Percentiles rank a stretch among this genome's conserved stretches.
phyloP scores from a whole-genome alignment of 2,113 vertebrate species.

The Brachyhypopomus occidentalis region DNA sequence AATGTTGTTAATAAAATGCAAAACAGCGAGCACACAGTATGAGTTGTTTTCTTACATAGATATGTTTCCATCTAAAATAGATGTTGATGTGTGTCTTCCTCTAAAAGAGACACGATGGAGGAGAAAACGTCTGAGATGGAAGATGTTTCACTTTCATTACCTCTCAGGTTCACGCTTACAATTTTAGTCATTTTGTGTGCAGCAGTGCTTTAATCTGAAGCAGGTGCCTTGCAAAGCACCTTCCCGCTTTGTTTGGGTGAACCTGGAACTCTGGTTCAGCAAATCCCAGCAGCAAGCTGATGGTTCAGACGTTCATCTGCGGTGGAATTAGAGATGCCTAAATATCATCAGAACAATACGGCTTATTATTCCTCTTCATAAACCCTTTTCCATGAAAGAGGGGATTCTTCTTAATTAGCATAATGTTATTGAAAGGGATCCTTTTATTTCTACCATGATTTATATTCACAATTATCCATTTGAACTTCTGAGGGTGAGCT shows the following conservation, averaged over 20 bases:
- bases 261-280: conserved; percentile 29
- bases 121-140: background rate
- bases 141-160: conserved; percentile 17
- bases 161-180: background rate
- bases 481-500: conserved; percentile 37
- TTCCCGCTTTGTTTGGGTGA: conserved; percentile 51
- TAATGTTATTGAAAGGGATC: conserved; percentile 42
- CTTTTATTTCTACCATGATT: conserved; percentile 33
- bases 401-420: conserved; percentile 43
- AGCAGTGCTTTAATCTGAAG: conserved; percentile 50
- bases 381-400: conserved; percentile 29
- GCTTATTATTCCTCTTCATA: conserved; percentile 47
- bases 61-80: background rate
- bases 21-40: background rate
- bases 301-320: conserved; percentile 30
- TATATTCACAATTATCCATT: conserved; percentile 42
- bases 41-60: background rate
- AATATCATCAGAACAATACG: conserved; percentile 45
- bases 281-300: conserved; percentile 34
- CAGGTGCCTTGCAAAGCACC: conserved; percentile 50
- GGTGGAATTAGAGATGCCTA: conserved; percentile 36
- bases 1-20: background rate
- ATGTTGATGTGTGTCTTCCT: background rate
- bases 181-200: background rate
- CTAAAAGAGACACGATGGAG: background rate